Conservation (phyloP, 2,797 vertebrate species). For the Heteromormyrus szaboi region DNA sequence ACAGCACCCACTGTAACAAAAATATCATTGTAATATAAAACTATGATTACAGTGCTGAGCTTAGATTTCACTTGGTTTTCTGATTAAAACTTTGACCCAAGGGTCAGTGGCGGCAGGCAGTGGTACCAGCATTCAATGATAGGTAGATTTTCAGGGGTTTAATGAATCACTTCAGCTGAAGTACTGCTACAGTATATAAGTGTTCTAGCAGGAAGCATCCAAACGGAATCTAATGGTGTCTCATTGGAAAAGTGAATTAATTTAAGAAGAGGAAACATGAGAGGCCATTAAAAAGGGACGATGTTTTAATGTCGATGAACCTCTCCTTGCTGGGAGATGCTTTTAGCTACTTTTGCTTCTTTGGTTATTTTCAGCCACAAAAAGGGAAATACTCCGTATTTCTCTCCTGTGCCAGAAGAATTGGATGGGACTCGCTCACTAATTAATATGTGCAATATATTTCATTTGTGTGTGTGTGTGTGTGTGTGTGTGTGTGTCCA, state of each 20-base stretch:
- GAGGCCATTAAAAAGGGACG: not conserved
- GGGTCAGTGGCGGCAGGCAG: not conserved
- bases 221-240: conserved; percentile 2
- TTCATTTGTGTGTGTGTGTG: not conserved
- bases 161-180: conserved; percentile 6
- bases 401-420: not conserved
- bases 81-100: not conserved
- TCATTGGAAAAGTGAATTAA: not conserved
- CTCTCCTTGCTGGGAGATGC: not conserved
- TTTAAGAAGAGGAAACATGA: not conserved
- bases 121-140: not conserved
- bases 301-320: not conserved
- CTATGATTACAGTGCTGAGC: not conserved
- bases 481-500: not conserved
- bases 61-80: not conserved
- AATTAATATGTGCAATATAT: not conserved
- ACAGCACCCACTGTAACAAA: not conserved
- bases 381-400: not conserved
- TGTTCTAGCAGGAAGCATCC: not conserved
- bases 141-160: not conserved
- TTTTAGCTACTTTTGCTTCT: not conserved
- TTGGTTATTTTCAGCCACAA: not conserved
- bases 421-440: not conserved
- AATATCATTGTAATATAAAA: not conserved
- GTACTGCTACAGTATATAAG: not conserved